Base-by-base conservation (phyloP, 2,797 vertebrate species). In the Crocodylus rhombifer region DNA sequence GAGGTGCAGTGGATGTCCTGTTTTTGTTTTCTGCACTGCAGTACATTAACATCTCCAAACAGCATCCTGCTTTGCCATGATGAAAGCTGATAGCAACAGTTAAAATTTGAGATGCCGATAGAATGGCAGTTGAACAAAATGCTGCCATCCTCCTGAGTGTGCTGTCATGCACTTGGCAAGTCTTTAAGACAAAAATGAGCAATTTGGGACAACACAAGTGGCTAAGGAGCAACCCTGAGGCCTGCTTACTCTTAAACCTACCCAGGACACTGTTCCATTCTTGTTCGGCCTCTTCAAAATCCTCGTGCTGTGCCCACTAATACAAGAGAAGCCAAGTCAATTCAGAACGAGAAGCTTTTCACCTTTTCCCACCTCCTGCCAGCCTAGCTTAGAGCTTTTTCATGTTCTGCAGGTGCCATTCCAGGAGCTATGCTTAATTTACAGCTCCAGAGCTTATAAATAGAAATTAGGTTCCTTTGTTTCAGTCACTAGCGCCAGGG, bases 61-160 rank as follows among this genome's bases (percentile, higher is more conserved):
- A 76, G 73, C 73, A 10, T 14, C 13, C 36, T 1, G 10, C 60
- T 26, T 60, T 55, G 17, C 67, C 64, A 60, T 1, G 0, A 30
- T 0, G 4, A 26, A 77, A 73, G 2, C 26, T 2, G 63, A 20
- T 8, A 17, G 28, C 25, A n/a, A 55, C 77, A 12, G 64, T 21
- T 61, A 10, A n/a, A 42, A 73, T 1, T 2, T 3, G 58, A 73
- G 33, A 28, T 4, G 11, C 55, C 7, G 1, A 9, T 14, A 36
- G 9, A 64, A 73, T 18, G 16, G 25, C 7, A 64, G 33, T n/a
- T 57, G 30, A 71, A 5, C 36, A 21, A 77, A 64, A 33, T 51
- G 81, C 67, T 85, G 58, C 57, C 30, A 0, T 30, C 14, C 2
- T 89, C 51, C 65, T 92, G 65, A 51, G 56, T 5, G 0, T 56